Evolutionary conservation across 2,888 invertebrate genomes (phyloP).

Genomic region (Elaeidobius kamerunicus): DNA sequence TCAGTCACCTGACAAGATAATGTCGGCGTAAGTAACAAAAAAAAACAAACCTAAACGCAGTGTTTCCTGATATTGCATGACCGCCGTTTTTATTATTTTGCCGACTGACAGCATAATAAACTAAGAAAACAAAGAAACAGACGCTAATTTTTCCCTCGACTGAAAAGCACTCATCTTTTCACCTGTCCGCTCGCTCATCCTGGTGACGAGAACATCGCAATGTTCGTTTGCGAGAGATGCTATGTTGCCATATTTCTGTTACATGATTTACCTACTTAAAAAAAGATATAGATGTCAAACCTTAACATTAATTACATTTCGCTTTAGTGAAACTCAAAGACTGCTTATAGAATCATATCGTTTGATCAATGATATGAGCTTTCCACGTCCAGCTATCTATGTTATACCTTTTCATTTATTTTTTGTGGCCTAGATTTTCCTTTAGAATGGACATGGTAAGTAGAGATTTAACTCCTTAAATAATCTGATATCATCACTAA

Average conservation of each 20-base stretch:
- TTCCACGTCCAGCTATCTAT: too few relatives aligned
- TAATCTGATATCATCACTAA: too few relatives aligned
- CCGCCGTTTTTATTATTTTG: constrained; percentile 19
- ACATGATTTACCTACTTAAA: neutral
- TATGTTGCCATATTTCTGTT: constrained; percentile 12
- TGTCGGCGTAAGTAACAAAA: neutral
- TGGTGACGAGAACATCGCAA: constrained; percentile 23
- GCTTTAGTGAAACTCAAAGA: too few relatives aligned
- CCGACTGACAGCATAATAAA: constrained; percentile 21
- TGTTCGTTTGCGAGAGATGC: constrained; percentile 11
- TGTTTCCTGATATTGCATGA: constrained; percentile 20
- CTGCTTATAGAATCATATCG: too few relatives aligned
- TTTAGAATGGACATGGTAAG: too few relatives aligned
- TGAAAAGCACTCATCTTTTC: constrained; percentile 36
- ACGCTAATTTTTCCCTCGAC: constrained; percentile 36
- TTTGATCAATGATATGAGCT: too few relatives aligned
- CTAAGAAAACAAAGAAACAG: constrained; percentile 23
- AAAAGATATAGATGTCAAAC: neutral
- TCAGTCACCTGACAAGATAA: neutral
- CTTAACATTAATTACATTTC: too few relatives aligned
- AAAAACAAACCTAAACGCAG: neutral
- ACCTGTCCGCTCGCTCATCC: constrained; percentile 39
- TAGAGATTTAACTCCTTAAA: too few relatives aligned
- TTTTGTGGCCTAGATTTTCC: too few relatives aligned
- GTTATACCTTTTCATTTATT: too few relatives aligned